Evolutionary conservation across 64 coral and sea anemone genomes (phyloP).

Genomic region (Acropora yongei): DNA sequence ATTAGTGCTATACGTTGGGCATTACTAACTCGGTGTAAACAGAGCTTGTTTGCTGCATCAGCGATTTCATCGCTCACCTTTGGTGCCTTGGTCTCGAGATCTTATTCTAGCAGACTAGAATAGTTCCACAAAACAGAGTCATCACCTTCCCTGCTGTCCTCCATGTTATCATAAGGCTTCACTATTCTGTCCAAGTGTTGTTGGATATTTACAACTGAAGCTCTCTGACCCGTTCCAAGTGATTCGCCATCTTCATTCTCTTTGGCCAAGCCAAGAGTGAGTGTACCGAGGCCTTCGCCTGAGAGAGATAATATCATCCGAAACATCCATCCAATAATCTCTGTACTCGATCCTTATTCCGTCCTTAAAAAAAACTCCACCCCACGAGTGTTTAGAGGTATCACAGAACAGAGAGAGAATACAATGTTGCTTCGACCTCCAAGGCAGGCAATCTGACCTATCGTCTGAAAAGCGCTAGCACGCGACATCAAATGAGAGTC

Average conservation of each 20-base stretch:
- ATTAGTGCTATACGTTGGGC: conserved; percentile 49
- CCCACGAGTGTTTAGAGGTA: not conserved
- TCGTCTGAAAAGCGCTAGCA: not conserved
- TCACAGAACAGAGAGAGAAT: not conserved
- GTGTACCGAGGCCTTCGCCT: not conserved
- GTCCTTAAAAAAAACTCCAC: not conserved
- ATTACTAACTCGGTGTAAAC: conserved; percentile 58
- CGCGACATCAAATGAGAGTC: not conserved
- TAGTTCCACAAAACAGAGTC: conserved; percentile 20
- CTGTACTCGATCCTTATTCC: not conserved
- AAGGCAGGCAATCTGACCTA: not conserved
- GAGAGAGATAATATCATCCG: not conserved
- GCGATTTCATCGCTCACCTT: conserved; percentile 55
- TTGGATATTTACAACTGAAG: conserved; percentile 19
- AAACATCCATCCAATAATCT: not conserved
- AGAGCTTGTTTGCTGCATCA: conserved; percentile 52
- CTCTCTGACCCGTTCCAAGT: not conserved
- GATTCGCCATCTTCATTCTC: too few species aligned
- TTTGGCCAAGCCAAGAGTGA: not conserved
- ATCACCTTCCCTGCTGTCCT: not conserved
- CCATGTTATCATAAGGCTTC: not conserved
- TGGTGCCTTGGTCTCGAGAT: conserved; percentile 50
- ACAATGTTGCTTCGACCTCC: not conserved
- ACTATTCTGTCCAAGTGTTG: conserved; percentile 21
- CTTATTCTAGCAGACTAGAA: conserved; percentile 47